Percentiles rank a stretch among this genome's conserved stretches.
These are phyloP conservation scores for Diadophis punctatus DNA, from an alignment of 2,113 vertebrate genomes.

Conservation along the genomic window DNA sequence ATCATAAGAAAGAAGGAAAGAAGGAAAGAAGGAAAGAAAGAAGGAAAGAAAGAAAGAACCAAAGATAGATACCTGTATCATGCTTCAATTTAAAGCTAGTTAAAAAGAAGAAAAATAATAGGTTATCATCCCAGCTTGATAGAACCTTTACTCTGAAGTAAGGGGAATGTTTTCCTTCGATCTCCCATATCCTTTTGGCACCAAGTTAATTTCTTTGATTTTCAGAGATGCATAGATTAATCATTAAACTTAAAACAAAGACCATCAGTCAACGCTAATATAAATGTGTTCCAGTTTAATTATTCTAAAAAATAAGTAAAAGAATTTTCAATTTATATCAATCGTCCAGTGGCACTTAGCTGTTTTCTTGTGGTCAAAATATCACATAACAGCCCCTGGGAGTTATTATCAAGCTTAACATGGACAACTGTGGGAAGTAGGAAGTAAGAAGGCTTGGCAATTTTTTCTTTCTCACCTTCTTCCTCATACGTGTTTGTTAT, in stretches of 20 bases:
- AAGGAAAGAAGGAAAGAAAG: no score
- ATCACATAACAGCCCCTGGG: neutral
- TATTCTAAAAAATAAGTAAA: conserved; percentile 5
- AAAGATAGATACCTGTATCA: neutral
- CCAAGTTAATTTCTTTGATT: neutral
- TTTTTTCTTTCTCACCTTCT: neutral
- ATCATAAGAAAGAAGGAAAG: no score
- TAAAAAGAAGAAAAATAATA: neutral
- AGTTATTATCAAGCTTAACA: neutral
- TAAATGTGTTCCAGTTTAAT: neutral
- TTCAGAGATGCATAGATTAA: conserved; percentile 2
- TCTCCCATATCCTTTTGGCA: neutral
- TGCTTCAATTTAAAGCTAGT: neutral
- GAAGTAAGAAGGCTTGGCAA: neutral
- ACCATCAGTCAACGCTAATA: neutral
- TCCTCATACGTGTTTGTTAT: neutral
- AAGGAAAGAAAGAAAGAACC: no score
- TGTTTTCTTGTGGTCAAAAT: neutral
- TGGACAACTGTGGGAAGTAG: no score
- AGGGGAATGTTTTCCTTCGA: neutral
- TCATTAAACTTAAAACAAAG: neutral
- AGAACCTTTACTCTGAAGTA: neutral
- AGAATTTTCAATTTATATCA: neutral
- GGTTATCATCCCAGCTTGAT: neutral
- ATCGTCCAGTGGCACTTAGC: neutral